A percentile compares a stretch with the other conserved stretches of the same genome.
phyloP scores from a whole-genome alignment of 2,888 invertebrate genomes.

The Stictocephala bisonia region DNA sequence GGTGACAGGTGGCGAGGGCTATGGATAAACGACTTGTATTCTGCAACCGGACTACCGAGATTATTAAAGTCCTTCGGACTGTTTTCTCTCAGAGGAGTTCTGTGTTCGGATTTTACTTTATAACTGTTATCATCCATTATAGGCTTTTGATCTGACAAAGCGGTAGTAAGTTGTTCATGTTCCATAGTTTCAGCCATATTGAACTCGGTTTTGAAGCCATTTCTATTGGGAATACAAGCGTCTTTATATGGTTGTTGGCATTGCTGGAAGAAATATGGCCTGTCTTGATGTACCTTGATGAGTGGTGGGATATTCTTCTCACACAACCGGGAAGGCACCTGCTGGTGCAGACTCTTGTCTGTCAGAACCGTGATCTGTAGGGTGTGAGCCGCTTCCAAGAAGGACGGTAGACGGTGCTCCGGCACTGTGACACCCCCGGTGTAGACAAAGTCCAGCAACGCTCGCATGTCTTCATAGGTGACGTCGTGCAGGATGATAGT shows the following conservation, averaged over 20 bases:
- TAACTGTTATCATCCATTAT: neutral
- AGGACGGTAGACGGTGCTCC: conserved; percentile 70
- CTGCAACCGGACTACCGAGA: conserved; percentile 5
- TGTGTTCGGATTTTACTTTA: conserved; percentile 37
- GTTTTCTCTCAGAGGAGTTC: neutral
- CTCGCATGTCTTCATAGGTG: conserved; percentile 71
- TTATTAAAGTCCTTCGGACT: neutral
- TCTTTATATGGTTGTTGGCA: neutral
- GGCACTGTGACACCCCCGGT: conserved; percentile 73
- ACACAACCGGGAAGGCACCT: conserved; percentile 36
- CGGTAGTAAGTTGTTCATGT: neutral
- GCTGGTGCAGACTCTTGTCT: conserved; percentile 51
- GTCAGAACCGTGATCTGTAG: conserved; percentile 54
- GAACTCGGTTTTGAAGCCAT: conserved; percentile 32
- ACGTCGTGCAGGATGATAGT: conserved; percentile 75
- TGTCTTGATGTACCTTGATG: conserved; percentile 44
- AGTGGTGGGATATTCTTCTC: conserved; percentile 31
- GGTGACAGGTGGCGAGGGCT: conserved; percentile 12
- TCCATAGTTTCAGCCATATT: neutral
- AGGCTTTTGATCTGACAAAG: neutral
- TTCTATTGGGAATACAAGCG: neutral
- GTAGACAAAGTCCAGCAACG: conserved; percentile 76
- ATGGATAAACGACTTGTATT: conserved; percentile 9
- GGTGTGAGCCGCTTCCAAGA: conserved; percentile 69
- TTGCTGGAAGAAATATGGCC: neutral